A percentile compares a stretch with the other conserved stretches of the same genome.
These are phyloP conservation scores for Sylvilagus bachmani DNA, from an alignment of 2,113 vertebrate species.

Conservation along the genomic window DNA sequence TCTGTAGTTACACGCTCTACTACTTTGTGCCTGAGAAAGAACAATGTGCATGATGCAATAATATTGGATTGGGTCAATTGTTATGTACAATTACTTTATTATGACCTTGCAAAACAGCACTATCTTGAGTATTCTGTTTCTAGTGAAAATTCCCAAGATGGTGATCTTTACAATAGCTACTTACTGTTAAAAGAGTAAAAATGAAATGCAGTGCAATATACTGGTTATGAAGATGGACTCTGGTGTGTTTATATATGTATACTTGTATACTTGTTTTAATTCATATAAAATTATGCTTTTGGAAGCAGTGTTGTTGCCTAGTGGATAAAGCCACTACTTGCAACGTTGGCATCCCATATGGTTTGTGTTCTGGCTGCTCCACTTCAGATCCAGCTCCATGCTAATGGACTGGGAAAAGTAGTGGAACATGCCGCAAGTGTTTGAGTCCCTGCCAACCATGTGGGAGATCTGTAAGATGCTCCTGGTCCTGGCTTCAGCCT, in stretches of 20 bases:
- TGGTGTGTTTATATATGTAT: not conserved
- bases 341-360: no score
- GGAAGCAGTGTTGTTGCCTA: no score
- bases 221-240: not conserved
- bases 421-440: no score
- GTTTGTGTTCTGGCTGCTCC: no score
- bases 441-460: no score
- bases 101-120: not conserved
- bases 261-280: no score
- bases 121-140: not conserved
- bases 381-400: no score
- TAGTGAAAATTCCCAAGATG: not conserved
- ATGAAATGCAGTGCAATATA: not conserved
- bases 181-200: not conserved
- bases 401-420: no score
- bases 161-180: not conserved
- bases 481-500: no score
- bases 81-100: not conserved
- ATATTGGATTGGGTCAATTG: not conserved
- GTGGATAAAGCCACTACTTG: no score
- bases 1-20: not conserved
- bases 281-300: no score
- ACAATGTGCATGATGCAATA: not conserved
- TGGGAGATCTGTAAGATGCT: no score
- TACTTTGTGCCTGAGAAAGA: not conserved